Evolutionary conservation across 1,140 invertebrate species (phyloP).

Genomic region (Megalonaias nervosa): DNA sequence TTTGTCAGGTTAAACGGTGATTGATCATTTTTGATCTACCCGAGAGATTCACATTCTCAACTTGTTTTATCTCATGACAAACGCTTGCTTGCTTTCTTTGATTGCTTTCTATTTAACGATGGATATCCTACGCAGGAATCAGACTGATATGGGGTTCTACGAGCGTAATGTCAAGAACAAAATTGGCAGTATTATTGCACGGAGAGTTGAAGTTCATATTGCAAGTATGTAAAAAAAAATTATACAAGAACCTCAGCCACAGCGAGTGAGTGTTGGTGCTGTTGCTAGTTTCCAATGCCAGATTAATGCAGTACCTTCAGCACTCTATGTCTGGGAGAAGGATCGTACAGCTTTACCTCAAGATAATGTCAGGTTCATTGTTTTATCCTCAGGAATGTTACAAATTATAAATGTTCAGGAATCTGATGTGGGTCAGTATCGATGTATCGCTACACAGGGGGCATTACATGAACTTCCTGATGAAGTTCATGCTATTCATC

Average conservation of each 20-base stretch:
- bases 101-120: too few relatives aligned
- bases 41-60: too few relatives aligned
- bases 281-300: conserved; percentile 39
- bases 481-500: conserved; percentile 4
- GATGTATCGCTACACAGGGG: conserved; percentile 31
- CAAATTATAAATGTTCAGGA: conserved; percentile 26
- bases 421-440: conserved; percentile 29
- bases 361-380: conserved; percentile 31
- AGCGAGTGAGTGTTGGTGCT: conserved; percentile 20
- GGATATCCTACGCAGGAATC: conserved; percentile 12
- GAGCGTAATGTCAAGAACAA: conserved; percentile 8
- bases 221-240: conserved; percentile 35
- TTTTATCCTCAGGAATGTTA: conserved; percentile 32
- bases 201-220: conserved; percentile 10
- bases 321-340: conserved; percentile 36
- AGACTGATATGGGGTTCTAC: conserved; percentile 18
- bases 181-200: conserved; percentile 17
- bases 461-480: conserved; percentile 14
- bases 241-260: conserved; percentile 71
- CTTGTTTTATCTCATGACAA: too few relatives aligned
- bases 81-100: too few relatives aligned
- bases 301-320: conserved; percentile 30
- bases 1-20: too few relatives aligned
- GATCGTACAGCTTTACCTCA: conserved; percentile 33
- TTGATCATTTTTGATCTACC: too few relatives aligned